Conservation (phyloP, 2,113 vertebrate species). For the Uria lomvia region DNA sequence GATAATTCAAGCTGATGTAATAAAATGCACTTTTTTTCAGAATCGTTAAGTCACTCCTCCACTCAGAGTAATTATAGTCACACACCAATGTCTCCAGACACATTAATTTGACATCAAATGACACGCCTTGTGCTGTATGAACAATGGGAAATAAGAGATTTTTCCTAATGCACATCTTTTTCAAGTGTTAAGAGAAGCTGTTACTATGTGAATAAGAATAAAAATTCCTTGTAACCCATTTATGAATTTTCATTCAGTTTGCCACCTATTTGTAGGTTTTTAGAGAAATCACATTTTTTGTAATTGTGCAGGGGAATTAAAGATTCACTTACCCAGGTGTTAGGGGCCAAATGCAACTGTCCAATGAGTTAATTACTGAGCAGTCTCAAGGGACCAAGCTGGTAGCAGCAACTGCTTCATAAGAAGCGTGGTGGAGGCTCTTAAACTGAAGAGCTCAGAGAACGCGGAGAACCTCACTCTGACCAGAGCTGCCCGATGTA, state of each 20-base stretch:
- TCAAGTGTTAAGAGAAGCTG: background rate
- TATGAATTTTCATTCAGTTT: background rate
- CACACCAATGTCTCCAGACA: background rate
- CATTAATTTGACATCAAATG: background rate
- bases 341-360: background rate
- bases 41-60: background rate
- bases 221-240: background rate
- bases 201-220: background rate
- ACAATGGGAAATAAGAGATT: background rate
- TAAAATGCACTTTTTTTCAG: background rate
- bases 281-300: background rate
- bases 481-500: background rate
- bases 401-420: background rate
- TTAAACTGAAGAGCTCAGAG: background rate
- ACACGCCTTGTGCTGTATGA: background rate
- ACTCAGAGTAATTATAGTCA: background rate
- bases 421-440: background rate
- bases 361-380: background rate
- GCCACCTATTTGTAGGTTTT: background rate
- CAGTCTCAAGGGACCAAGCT: background rate
- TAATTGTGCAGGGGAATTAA: background rate
- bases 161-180: background rate
- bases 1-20: background rate
- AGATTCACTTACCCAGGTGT: background rate
- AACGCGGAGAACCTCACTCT: background rate